Base-by-base conservation (phyloP, 2,888 invertebrate genomes). In the Drosophila mercatorum region DNA sequence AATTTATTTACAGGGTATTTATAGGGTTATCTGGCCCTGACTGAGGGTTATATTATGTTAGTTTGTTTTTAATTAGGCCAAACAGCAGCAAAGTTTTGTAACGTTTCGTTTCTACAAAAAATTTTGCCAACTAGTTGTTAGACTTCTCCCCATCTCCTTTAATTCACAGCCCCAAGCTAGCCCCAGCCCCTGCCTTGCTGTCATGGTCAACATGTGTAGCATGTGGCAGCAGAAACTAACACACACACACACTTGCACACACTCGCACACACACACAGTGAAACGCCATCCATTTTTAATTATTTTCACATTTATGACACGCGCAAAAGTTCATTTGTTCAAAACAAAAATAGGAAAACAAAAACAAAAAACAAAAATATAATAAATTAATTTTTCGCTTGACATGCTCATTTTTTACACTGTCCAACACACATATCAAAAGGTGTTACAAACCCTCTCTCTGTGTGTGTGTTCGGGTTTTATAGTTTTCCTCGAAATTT, bases 41-140 rank as follows among this genome's bases (percentile, higher is more conserved):
- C 73, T 71, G 55, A 56, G 68, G 83, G 81, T 81, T 79, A 77
- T 76, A 80, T 75, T 63, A 69, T 73, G 70, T 56, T 71, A 77
- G 70, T 84, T 43, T 88, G 2, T 84, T 81, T 87, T 76, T 73
- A 87, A 87, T 88, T 75, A 84, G 88, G 87, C 72, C 73, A 84
- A 66, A 73, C 80, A 74, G 67, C 78, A 72, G 59, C 41, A 81
- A 87, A 83, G 72, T 85, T 84, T 84, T 44, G 51, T 61, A 80
- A 64, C 75, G 75, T 67, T 72, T 79, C 62, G 64, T 63, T 69
- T 68, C 72, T 68, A 68, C n/a, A 86, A 83, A 80, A 86, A 83
- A 81, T 17, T 65, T 83, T 83, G 70, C 63, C 66, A 51, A 72
- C 76, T 60, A 62, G 56, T 53, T 78, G 53, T 79, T 76, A 76